Percentiles rank a stretch among this genome's conserved stretches.
Conservation (phyloP, 2,113 vertebrate species). For the Albula glossodonta region DNA sequence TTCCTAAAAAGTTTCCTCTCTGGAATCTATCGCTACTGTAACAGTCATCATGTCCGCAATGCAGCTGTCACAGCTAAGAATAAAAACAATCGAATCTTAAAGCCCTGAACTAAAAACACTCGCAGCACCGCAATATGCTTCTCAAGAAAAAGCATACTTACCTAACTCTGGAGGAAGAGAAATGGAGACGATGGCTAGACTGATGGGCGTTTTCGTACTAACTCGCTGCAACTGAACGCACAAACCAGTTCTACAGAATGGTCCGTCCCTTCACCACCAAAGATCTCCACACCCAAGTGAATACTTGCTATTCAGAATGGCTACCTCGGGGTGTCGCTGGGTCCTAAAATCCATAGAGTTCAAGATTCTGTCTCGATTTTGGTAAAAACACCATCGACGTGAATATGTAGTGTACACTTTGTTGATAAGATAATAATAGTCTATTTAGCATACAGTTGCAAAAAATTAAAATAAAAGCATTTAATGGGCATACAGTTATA, state of each 20-base stretch:
- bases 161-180: neutral
- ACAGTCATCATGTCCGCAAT: neutral
- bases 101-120: neutral
- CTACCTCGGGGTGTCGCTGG: neutral
- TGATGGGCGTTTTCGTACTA: neutral
- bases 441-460: neutral
- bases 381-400: neutral
- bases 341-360: neutral
- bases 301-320: neutral
- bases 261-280: neutral
- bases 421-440: neutral
- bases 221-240: neutral
- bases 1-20: neutral
- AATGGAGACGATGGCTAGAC: neutral
- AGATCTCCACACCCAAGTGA: constrained; percentile 4
- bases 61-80: neutral
- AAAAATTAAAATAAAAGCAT: neutral
- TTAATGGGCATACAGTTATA: neutral
- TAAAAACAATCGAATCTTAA: neutral
- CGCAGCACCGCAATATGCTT: neutral
- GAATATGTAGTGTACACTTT: neutral
- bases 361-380: neutral
- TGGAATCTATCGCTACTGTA: neutral
- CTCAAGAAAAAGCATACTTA: neutral
- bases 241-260: neutral